These are phyloP conservation scores for Drosophila flavopinicola DNA, from an alignment of 2,888 invertebrate species.

Conservation along the genomic window DNA sequence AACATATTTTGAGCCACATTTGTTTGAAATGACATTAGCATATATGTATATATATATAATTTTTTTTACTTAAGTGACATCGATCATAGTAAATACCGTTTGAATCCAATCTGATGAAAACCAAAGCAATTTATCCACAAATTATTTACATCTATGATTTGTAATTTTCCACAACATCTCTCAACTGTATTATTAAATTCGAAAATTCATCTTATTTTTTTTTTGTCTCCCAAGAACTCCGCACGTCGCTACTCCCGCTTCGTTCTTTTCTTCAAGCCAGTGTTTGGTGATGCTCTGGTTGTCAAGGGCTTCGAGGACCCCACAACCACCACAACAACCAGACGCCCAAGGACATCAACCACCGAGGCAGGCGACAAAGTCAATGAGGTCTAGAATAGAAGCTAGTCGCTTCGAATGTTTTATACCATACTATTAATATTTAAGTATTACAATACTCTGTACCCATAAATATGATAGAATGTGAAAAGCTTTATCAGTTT, in stretches of 20 bases:
- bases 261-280: constrained; percentile 90
- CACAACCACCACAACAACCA: constrained; percentile 75
- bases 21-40: too few species aligned
- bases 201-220: background rate
- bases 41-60: too few species aligned
- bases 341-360: constrained; percentile 51
- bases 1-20: too few species aligned
- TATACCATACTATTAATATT: background rate
- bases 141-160: too few species aligned
- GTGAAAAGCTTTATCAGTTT: background rate
- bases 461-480: too few species aligned
- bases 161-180: too few species aligned
- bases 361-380: constrained; percentile 37
- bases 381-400: constrained; percentile 50
- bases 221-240: constrained; percentile 88
- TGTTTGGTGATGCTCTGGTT: constrained; percentile 89
- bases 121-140: too few species aligned
- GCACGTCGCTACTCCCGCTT: constrained; percentile 90
- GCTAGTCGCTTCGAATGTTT: background rate
- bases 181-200: too few species aligned
- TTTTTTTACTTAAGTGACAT: too few species aligned
- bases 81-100: too few species aligned
- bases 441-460: too few species aligned
- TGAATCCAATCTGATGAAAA: too few species aligned
- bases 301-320: constrained; percentile 88